Evolutionary conservation across 2,797 vertebrate species (phyloP).

Genomic region (Serranus cabrilla): DNA sequence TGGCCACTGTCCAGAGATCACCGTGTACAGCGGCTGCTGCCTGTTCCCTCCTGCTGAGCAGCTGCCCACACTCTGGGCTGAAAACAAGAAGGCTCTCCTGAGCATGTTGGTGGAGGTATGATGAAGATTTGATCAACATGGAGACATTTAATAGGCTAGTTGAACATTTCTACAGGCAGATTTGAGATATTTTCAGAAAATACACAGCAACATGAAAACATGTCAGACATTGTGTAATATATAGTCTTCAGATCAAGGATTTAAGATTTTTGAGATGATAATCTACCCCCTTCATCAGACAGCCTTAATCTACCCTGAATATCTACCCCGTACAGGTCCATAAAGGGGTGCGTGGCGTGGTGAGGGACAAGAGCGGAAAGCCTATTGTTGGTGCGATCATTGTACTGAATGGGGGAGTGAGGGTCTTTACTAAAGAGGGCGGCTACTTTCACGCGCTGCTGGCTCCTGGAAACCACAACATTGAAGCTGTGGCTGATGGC

Average conservation of each 20-base stretch:
- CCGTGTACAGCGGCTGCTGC: conserved; percentile 96
- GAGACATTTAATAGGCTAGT: background rate
- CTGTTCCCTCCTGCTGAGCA: conserved; percentile 91
- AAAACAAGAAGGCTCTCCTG: conserved; percentile 95
- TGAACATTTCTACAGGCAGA: background rate
- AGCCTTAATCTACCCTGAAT: conserved; percentile 1
- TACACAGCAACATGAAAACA: no score
- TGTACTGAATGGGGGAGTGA: conserved; percentile 90
- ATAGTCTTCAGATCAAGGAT: background rate
- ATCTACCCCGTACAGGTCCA: conserved; percentile 88
- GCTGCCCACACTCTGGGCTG: conserved; percentile 91
- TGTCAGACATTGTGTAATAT: no score
- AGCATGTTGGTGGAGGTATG: conserved; percentile 98
- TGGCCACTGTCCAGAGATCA: conserved; percentile 98
- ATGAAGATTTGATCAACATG: conserved; percentile 13
- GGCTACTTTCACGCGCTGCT: conserved; percentile 95
- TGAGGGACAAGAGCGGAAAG: conserved; percentile 93
- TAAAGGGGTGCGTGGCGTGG: conserved; percentile 95
- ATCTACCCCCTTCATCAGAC: background rate
- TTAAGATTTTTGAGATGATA: background rate
- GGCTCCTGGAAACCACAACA: conserved; percentile 92
- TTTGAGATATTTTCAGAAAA: no score
- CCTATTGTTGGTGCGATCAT: conserved; percentile 92
- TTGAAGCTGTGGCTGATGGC: conserved; percentile 92
- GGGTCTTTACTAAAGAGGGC: conserved; percentile 88